Evolutionary conservation across 2,797 vertebrate species (phyloP).

Genomic region (Cirrhinus mrigala): DNA sequence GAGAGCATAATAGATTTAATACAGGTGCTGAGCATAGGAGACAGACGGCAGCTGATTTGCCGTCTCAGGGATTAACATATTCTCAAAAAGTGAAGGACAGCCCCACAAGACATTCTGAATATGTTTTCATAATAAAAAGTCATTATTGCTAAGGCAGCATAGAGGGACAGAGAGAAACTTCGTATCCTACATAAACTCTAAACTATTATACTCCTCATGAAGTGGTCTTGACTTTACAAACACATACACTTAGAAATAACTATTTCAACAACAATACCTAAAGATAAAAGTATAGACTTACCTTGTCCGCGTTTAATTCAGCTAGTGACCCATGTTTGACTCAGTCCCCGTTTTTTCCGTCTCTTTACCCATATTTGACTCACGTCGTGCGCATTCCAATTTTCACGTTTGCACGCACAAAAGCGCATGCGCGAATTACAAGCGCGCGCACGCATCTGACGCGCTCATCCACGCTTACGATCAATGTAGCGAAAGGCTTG

Average conservation of each 20-base stretch:
- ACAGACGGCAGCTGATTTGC: slow-evolving; percentile 54
- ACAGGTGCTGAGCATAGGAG: slow-evolving; percentile 64
- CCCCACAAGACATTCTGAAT: slow-evolving; percentile 42
- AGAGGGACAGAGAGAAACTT: not conserved
- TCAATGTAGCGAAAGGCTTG: not conserved
- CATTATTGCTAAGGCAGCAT: not conserved
- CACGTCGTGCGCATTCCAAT: not conserved
- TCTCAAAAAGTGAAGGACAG: slow-evolving; percentile 39
- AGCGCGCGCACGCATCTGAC: not conserved
- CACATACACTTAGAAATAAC: not conserved
- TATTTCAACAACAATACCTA: not conserved
- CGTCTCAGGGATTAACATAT: slow-evolving; percentile 50
- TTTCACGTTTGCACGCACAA: not conserved
- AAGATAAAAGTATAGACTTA: not conserved
- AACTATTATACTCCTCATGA: not conserved
- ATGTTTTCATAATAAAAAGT: slow-evolving; percentile 46
- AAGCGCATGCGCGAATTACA: not conserved
- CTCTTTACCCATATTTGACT: not conserved
- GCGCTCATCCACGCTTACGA: not conserved
- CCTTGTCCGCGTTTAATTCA: not conserved
- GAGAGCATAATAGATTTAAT: slow-evolving; percentile 69
- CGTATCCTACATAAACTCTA: not conserved
- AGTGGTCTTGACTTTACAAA: not conserved
- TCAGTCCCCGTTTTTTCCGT: too few relatives aligned
- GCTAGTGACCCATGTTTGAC: not conserved